Base-by-base conservation (phyloP, 2,113 vertebrate species). In the Hipposideros armiger region DNA sequence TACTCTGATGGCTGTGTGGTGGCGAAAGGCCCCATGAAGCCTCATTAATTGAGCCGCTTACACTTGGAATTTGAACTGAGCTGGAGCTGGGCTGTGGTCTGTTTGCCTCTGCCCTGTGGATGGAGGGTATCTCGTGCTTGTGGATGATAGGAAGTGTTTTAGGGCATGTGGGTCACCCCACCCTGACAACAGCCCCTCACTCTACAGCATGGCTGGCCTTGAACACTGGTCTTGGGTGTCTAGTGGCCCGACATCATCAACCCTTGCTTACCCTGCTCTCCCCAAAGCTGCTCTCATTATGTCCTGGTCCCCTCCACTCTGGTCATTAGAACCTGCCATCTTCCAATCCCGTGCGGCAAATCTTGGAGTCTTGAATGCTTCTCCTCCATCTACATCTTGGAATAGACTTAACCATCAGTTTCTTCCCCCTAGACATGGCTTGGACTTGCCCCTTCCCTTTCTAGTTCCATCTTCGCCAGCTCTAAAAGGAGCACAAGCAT, bases 1-100 rank as follows among this genome's bases (percentile, higher is more conserved):
- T 86, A 47, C 47, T 91, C 95, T 76, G 64, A 26, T 77, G 87
- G 32, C 90, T 81, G 17, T 78, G 67, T n/a, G 60, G 76, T 52
- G 40, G 74, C 15, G 40, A 24, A 89, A 83, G 54, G 70, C 60
- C 36, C 1, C 0, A 45, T 26, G 11, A 70, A 60, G 66, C 5
- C 93, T 90, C 54, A 4, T 91, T 91, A 7, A 77, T 4, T 36
- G 92, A 77, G 45, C 26, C 5, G 0, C 47, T 84, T 52, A 4
- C 47, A 47, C 4, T 90, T 95, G 56, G 86, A 73, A 52, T 47
- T n/a, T 69, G 77, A 95, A 83, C 11, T 56, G 52, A 76, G 66
- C 77, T 11, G 40, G 56, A 30, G 54, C 42, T 17, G 62, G 45
- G 26, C 45, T 88, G 56, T 28, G 17, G 32, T 42, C 52, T 54